These are phyloP conservation scores for Eulithis testata DNA, from an alignment of 2,888 invertebrate genomes.

Conservation along the genomic window DNA sequence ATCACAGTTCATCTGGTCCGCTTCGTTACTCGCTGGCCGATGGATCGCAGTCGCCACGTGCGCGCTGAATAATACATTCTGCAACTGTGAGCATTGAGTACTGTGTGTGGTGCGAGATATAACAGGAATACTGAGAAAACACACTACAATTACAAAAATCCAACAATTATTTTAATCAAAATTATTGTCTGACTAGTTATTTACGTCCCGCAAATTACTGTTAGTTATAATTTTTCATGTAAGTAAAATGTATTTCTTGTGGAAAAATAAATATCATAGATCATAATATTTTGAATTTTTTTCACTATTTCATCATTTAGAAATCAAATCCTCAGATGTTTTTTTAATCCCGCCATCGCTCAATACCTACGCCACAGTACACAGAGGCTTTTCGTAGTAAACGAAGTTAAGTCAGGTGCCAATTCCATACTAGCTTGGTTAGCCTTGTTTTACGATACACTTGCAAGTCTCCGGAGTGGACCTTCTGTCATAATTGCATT, in stretches of 20 bases:
- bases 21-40: slow-evolving; percentile 36
- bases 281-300: too few species aligned
- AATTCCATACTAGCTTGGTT: slow-evolving; percentile 64
- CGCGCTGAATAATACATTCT: slow-evolving; percentile 66
- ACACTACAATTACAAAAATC: too few species aligned
- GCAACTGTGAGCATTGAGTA: slow-evolving; percentile 61
- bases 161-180: too few species aligned
- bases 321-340: not conserved
- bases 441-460: slow-evolving; percentile 60
- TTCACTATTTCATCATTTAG: too few species aligned
- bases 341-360: slow-evolving; percentile 18
- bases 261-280: too few species aligned
- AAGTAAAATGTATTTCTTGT: too few species aligned
- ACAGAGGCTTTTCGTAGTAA: slow-evolving; percentile 62
- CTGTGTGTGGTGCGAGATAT: slow-evolving; percentile 30
- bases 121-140: slow-evolving; percentile 31
- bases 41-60: slow-evolving; percentile 51
- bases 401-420: slow-evolving; percentile 75
- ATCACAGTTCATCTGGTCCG: slow-evolving; percentile 33
- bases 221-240: too few species aligned
- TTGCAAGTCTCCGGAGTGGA: slow-evolving; percentile 34
- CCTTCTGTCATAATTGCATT: slow-evolving; percentile 44
- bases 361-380: slow-evolving; percentile 42
- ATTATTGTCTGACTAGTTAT: too few species aligned
- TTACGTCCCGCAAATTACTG: too few species aligned